A percentile compares a stretch with the other conserved stretches of the same genome.
Evolutionary conservation across 2,888 invertebrate genomes (phyloP).

Genomic region (Aromia moschata): DNA sequence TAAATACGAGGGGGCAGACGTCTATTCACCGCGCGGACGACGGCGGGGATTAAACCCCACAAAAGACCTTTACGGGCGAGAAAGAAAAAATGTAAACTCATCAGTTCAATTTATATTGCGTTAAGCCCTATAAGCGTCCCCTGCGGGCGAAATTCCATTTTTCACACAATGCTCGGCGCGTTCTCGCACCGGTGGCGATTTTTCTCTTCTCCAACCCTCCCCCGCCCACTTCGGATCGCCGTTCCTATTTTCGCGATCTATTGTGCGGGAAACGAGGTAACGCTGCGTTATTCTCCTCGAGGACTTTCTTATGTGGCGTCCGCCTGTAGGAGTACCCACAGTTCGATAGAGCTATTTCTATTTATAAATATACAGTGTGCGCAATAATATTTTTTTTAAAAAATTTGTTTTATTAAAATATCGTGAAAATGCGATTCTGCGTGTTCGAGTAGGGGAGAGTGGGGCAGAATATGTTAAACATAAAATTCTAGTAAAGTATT

Average conservation of each 20-base stretch:
- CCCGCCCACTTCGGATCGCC: constrained; percentile 3
- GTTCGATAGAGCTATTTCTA: no score
- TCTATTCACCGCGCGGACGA: constrained; percentile 4
- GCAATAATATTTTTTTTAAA: no score
- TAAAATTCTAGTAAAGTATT: no score
- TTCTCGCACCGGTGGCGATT: constrained; percentile 36
- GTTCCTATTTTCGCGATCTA: constrained; percentile 11
- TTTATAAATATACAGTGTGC: no score
- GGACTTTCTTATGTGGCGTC: background rate
- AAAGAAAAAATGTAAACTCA: constrained; percentile 38
- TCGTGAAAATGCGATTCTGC: no score
- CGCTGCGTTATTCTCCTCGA: background rate
- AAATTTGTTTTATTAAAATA: no score
- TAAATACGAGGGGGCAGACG: constrained; percentile 4
- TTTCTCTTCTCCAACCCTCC: constrained; percentile 21
- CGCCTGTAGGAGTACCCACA: no score
- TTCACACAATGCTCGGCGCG: constrained; percentile 36
- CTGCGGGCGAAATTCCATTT: constrained; percentile 32
- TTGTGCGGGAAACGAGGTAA: constrained; percentile 7
- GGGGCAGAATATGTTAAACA: no score
- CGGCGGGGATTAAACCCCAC: constrained; percentile 12
- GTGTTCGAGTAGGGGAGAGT: no score
- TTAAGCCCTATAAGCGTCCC: constrained; percentile 31
- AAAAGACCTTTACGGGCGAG: constrained; percentile 4
- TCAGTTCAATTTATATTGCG: constrained; percentile 34